Percentiles rank a stretch among this genome's conserved stretches.
phyloP scores from a whole-genome alignment of 2,113 vertebrate genomes.

The Oxyura jamaicensis region DNA sequence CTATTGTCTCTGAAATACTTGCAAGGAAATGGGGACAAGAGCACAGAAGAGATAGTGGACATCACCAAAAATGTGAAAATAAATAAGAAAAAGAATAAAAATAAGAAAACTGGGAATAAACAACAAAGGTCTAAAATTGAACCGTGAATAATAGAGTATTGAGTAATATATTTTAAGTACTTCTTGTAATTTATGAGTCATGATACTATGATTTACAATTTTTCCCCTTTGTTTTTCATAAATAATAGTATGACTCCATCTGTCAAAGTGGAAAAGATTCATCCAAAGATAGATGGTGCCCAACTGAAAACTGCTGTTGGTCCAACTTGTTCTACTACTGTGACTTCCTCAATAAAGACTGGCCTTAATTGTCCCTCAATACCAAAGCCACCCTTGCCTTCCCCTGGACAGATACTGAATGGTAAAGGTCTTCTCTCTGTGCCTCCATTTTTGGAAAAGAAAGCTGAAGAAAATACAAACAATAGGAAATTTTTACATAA shows the following conservation, averaged over 20 bases:
- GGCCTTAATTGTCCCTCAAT: constrained; percentile 99
- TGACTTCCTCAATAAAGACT: constrained; percentile 96
- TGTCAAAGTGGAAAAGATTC: constrained; percentile 96
- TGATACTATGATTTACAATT: background rate
- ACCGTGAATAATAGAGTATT: background rate
- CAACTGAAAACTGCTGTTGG: constrained; percentile 87
- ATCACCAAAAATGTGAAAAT: background rate
- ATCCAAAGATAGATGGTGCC: constrained; percentile 89
- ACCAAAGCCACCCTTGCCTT: constrained; percentile 98
- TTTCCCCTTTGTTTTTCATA: constrained; percentile 30
- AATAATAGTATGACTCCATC: constrained; percentile 87
- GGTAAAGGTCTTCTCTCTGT: constrained; percentile 94
- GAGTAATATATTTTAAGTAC: background rate
- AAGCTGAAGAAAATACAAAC: constrained; percentile 90
- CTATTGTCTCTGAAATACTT: background rate
- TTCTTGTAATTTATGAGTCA: background rate
- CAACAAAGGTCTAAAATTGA: background rate
- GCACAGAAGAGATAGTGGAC: background rate
- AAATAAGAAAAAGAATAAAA: background rate
- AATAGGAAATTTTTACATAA: constrained; percentile 94
- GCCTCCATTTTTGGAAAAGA: constrained; percentile 87
- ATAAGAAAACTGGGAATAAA: background rate
- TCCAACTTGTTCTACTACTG: constrained; percentile 91
- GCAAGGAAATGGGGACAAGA: background rate
- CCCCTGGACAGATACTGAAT: constrained; percentile 94